phyloP scores from a whole-genome alignment of 2,888 invertebrate genomes.

The Dendrolimus pini region DNA sequence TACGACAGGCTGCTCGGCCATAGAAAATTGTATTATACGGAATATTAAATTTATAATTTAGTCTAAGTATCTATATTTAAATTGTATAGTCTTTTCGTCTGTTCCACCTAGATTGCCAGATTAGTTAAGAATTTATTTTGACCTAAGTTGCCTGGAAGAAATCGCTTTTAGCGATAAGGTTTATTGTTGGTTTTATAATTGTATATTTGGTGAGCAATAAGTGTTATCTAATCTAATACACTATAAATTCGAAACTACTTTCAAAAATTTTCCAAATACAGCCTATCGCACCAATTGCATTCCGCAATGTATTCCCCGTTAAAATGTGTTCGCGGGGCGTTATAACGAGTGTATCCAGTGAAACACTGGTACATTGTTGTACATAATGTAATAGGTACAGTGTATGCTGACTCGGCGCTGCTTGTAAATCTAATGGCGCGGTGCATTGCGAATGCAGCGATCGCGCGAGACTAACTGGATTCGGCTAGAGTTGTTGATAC shows the following conservation, averaged over 20 bases:
- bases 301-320: background rate
- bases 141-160: no score
- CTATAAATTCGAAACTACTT: background rate
- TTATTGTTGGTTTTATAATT: no score
- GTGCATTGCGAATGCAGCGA: constrained; percentile 47
- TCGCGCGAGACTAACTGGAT: constrained; percentile 23
- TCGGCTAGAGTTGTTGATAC: constrained; percentile 17
- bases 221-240: no score
- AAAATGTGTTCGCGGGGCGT: background rate
- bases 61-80: no score
- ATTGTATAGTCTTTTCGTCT: no score
- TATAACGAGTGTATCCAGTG: background rate
- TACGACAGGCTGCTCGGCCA: no score
- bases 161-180: no score
- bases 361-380: constrained; percentile 12
- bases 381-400: constrained; percentile 16
- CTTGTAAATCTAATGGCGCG: constrained; percentile 53
- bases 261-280: background rate
- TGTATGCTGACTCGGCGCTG: constrained; percentile 29
- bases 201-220: no score
- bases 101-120: no score
- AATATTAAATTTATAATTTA: no score
- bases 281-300: background rate
- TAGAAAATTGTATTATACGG: no score
- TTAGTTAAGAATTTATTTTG: no score